phyloP scores from a whole-genome alignment of 2,888 invertebrate genomes.

The Herminia tarsipennalis region DNA sequence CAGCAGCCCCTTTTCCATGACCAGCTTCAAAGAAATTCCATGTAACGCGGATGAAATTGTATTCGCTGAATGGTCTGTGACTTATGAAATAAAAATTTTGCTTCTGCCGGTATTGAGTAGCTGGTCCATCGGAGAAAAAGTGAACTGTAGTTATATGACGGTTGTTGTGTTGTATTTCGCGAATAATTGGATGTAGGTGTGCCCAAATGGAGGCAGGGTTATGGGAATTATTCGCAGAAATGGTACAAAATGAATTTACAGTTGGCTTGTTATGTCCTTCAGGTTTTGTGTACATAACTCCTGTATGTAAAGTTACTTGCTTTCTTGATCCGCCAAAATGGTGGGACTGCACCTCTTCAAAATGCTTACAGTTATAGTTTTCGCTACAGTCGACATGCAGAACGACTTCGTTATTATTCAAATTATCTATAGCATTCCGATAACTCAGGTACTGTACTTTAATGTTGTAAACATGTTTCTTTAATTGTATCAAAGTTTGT shows the following conservation, averaged over 20 bases:
- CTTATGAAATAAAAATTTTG: conserved; percentile 2
- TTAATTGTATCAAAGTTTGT: background rate
- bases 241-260: background rate
- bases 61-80: background rate
- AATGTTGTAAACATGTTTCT: background rate
- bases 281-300: background rate
- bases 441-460: background rate
- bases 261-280: background rate
- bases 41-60: conserved; percentile 2
- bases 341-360: conserved; percentile 7
- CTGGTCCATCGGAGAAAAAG: conserved; percentile 7
- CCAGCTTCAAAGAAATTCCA: conserved; percentile 11
- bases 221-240: conserved; percentile 3
- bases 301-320: background rate
- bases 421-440: background rate
- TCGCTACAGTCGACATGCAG: conserved; percentile 8
- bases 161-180: background rate
- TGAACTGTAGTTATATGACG: background rate
- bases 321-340: background rate
- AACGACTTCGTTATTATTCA: background rate
- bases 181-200: conserved; percentile 6
- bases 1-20: conserved; percentile 11
- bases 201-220: conserved; percentile 9
- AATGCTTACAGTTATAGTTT: conserved; percentile 5
- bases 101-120: conserved; percentile 10